Conservation (phyloP, 2,888 invertebrate genomes). For the Timema cristinae region DNA sequence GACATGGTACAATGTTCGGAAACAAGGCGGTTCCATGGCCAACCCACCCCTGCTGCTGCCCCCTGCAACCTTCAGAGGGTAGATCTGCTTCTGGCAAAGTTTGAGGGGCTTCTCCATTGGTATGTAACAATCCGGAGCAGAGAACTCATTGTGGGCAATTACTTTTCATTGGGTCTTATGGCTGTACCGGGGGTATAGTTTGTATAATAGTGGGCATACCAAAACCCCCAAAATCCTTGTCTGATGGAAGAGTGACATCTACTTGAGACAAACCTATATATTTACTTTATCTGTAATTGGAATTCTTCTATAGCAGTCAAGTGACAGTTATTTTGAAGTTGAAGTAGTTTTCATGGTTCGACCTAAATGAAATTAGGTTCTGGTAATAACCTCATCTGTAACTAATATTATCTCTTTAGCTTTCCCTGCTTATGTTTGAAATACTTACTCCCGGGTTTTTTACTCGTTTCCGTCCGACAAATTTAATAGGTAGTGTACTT, state of each 20-base stretch:
- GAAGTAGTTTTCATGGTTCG: not conserved
- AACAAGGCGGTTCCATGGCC: not conserved
- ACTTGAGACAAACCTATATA: not conserved
- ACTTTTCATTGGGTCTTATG: not conserved
- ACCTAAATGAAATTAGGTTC: not conserved
- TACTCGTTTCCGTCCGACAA: constrained; percentile 13
- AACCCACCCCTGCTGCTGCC: not conserved
- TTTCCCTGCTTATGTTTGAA: constrained; percentile 14
- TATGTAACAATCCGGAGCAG: not conserved
- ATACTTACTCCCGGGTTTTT: constrained; percentile 23
- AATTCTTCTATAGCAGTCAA: not conserved
- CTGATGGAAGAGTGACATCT: not conserved
- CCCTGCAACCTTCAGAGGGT: constrained; percentile 18
- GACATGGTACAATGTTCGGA: not conserved
- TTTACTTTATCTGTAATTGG: too few relatives aligned
- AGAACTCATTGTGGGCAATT: not conserved
- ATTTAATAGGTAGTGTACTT: too few relatives aligned
- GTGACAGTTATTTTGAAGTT: not conserved
- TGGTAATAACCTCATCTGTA: not conserved
- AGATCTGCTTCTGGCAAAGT: constrained; percentile 13
- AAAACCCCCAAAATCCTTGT: not conserved
- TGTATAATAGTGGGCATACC: constrained; percentile 10
- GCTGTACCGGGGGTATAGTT: constrained; percentile 18
- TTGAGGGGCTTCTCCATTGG: constrained; percentile 11
- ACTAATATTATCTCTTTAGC: not conserved